phyloP scores from a whole-genome alignment of 2,797 vertebrate species.

The Alca torda region DNA sequence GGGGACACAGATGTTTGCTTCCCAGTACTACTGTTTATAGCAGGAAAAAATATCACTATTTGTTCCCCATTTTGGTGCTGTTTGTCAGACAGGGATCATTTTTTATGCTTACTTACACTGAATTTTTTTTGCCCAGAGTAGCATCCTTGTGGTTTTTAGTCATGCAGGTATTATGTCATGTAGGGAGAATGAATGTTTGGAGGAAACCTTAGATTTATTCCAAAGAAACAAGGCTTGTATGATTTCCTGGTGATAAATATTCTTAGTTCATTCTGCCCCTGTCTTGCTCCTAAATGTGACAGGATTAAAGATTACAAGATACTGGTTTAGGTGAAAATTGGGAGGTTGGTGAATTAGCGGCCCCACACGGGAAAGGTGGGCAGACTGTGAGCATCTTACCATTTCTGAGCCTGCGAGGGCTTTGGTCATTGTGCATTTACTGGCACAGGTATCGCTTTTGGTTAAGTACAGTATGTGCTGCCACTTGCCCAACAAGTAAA shows the following conservation, averaged over 20 bases:
- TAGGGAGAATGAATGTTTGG: not conserved
- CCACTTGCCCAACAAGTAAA: not conserved
- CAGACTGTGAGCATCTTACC: not conserved
- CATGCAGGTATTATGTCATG: not conserved
- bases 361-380: not conserved
- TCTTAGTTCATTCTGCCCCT: not conserved
- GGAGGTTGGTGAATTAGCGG: not conserved
- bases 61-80: not conserved
- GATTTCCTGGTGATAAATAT: not conserved
- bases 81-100: not conserved
- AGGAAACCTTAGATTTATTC: not conserved
- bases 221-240: not conserved
- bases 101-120: not conserved
- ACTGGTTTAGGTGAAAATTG: not conserved
- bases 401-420: rapidly evolving
- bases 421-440: not conserved
- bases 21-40: not conserved
- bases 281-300: not conserved
- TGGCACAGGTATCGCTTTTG: not conserved
- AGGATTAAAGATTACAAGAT: not conserved
- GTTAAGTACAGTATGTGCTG: not conserved
- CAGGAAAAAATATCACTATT: not conserved
- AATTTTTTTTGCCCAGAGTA: not conserved
- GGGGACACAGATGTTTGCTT: not conserved
- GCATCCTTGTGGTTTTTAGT: not conserved